Evolutionary conservation across 2,888 invertebrate species (phyloP).

Genomic region (Osmoderma eremita): DNA sequence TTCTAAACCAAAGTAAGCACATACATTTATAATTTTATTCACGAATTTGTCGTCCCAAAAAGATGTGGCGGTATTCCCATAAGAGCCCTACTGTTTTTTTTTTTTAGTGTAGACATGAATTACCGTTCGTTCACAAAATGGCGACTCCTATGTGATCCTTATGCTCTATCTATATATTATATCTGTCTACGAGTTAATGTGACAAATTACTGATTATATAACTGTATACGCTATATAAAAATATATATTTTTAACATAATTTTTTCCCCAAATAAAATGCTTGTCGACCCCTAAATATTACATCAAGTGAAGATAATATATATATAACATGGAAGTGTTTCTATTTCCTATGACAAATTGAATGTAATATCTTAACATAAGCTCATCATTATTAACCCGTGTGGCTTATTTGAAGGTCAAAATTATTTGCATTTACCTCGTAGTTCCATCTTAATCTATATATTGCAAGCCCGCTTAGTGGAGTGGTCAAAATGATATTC

Average conservation of each 20-base stretch:
- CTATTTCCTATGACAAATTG: slow-evolving; percentile 6
- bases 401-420: slow-evolving; percentile 21
- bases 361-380: background rate
- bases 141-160: too few species aligned
- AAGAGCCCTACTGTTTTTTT: too few species aligned
- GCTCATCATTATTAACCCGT: slow-evolving; percentile 4
- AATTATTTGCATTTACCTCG: slow-evolving; percentile 35
- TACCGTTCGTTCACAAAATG: too few species aligned
- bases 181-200: too few species aligned
- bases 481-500: too few species aligned
- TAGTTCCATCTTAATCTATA: slow-evolving; percentile 9
- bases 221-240: slow-evolving; percentile 41
- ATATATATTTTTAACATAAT: slow-evolving; percentile 35
- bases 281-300: slow-evolving; percentile 19
- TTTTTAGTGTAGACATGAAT: too few species aligned
- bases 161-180: too few species aligned
- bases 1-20: too few species aligned
- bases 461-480: slow-evolving; percentile 3
- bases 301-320: background rate
- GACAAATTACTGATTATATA: slow-evolving; percentile 34
- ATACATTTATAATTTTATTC: too few species aligned
- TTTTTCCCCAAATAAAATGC: slow-evolving; percentile 17
- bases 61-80: too few species aligned
- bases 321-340: background rate
- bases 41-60: too few species aligned